Percentiles rank a stretch among this genome's conserved stretches.
Conservation (phyloP, 35 echinoderm and acorn worm genomes). For the Diadema setosum region DNA sequence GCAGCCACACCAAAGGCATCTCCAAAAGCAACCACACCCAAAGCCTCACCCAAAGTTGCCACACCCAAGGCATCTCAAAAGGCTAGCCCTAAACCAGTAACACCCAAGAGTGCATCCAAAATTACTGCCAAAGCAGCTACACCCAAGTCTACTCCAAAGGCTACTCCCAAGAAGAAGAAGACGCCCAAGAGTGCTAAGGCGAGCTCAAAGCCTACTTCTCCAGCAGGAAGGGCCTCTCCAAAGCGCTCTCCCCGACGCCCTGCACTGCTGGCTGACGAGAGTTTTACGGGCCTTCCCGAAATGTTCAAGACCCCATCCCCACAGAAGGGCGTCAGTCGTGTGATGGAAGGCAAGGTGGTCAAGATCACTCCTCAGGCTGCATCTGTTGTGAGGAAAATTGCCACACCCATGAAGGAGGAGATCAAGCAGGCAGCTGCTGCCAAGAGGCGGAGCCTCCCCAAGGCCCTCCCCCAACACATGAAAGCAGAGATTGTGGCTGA, state of each 20-base stretch:
- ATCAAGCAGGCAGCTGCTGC: slow-evolving; percentile 9
- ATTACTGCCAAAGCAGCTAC: neutral
- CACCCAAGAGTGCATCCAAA: slow-evolving; percentile 13
- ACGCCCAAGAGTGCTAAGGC: slow-evolving; percentile 15
- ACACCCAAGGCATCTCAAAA: slow-evolving; percentile 14
- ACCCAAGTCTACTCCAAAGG: slow-evolving; percentile 33
- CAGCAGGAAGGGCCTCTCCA: neutral
- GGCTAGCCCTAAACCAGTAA: neutral
- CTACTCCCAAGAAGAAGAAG: slow-evolving; percentile 23
- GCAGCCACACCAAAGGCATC: neutral
- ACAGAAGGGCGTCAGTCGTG: neutral
- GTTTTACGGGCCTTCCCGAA: slow-evolving; percentile 85
- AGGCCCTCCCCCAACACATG: neutral
- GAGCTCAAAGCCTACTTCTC: neutral
- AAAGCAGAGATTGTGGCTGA: slow-evolving; percentile 14
- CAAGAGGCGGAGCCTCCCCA: slow-evolving; percentile 44
- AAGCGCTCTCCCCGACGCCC: slow-evolving; percentile 61
- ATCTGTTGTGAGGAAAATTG: slow-evolving; percentile 2
- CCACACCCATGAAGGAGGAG: slow-evolving; percentile 61
- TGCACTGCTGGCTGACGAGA: slow-evolving; percentile 67
- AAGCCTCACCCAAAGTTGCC: neutral
- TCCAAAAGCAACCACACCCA: neutral
- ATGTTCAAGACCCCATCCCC: slow-evolving; percentile 89
- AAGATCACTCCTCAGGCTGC: slow-evolving; percentile 23
- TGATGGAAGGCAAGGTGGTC: neutral